Evolutionary conservation across 2,888 invertebrate genomes (phyloP).

Genomic region (Congeria kusceri): DNA sequence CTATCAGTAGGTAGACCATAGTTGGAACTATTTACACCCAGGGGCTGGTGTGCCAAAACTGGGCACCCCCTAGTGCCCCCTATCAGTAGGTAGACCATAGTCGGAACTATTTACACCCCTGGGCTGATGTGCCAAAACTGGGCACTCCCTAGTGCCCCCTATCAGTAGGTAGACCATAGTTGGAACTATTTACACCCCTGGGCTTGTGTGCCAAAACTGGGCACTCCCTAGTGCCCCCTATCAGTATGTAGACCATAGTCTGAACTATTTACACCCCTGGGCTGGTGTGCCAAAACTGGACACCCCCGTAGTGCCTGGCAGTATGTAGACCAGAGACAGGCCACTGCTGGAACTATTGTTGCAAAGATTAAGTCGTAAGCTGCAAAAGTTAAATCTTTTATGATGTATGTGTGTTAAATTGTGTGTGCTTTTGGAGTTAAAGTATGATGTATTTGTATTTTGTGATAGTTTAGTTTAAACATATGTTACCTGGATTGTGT

Average conservation of each 20-base stretch:
- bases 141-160: constrained; percentile 94
- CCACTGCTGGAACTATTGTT: too few species aligned
- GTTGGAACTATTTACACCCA: constrained; percentile 89
- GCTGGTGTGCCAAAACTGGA: constrained; percentile 95
- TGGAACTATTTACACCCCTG: too few species aligned
- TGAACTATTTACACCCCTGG: constrained; percentile 92
- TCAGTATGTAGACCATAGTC: constrained; percentile 85
- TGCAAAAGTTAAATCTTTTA: too few species aligned
- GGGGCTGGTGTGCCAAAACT: constrained; percentile 95
- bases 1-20: constrained; percentile 87
- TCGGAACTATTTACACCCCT: too few species aligned
- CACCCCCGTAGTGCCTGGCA: constrained; percentile 94
- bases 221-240: constrained; percentile 94
- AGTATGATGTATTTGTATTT: too few species aligned
- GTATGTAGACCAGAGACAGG: constrained; percentile 72
- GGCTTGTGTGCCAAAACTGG: constrained; percentile 96
- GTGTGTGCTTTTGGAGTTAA: too few species aligned
- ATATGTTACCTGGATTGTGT: too few species aligned
- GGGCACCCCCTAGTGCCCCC: too few species aligned
- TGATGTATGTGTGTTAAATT: too few species aligned
- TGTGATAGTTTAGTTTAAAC: too few species aligned
- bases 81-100: too few species aligned
- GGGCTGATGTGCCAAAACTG: constrained; percentile 95
- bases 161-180: constrained; percentile 88
- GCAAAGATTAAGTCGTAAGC: too few species aligned